Evolutionary conservation across 2,888 invertebrate genomes (phyloP), one percentile per base, ranked within the genome.

Genomic region (Drosophila neoperkinsi): DNA sequence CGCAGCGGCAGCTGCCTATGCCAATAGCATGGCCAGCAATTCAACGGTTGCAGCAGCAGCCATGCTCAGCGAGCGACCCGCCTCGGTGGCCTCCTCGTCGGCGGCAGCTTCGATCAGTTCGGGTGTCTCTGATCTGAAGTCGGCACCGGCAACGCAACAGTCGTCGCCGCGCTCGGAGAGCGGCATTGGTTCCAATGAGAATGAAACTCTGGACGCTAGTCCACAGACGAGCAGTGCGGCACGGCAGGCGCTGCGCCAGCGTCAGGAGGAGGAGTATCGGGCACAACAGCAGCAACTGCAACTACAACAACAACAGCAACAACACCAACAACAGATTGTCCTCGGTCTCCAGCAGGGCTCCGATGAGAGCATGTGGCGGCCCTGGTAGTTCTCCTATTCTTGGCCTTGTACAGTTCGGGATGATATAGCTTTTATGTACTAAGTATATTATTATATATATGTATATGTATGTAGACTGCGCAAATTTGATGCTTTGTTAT

Each of bases 331-430:
- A 57, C 57, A 57, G 43, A 18, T 57, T 57, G 57, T 18, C 43
- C 57, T 76, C 28, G 81, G 83, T 61, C 74, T 62, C 28, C 78
- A 80, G 49, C 76, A 68, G 56, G 88, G 93, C 50, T 88, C 91
- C 70, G 93, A 94, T 77, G 94, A 94, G 79, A 94, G 91, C 84
- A 94, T 94, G 94, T 94, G 94, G 94, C 92, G 94, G 71, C 94
- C 94, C 59, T 94, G 94, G 94, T 94, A 91, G 77, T 57, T 57
- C 3, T 28, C n/a, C 9, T 10, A 43, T 18, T 31, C 31, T 62
- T 41, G 56, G 66, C 71, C 79, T 79, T 82, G 79, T 82, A 79
- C 77, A 81, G 82, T 62, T 61, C 51, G 59, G 43, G 18, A 63
- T 71, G 60, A 33, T 59, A 71, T 72, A 81, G 88, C 81, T 88